These are phyloP conservation scores for Hermetia illucens DNA, from an alignment of 1,140 invertebrate species.

Conservation along the genomic window DNA sequence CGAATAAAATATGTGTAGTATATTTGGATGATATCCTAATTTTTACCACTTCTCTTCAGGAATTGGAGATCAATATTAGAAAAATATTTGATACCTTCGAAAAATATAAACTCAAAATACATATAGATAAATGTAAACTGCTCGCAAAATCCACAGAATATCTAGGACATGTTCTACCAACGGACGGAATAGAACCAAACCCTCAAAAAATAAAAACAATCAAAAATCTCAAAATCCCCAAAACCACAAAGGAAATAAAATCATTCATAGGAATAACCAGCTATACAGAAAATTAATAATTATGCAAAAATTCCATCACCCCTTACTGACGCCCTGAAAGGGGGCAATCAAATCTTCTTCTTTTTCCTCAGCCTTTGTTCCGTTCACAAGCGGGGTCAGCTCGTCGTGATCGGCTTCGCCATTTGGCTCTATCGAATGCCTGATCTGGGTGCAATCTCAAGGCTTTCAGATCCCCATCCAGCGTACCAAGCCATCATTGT, in stretches of 20 bases:
- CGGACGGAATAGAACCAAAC: conserved; percentile 8
- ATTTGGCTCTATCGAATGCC: too few species aligned
- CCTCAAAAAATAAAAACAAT: conserved; percentile 10
- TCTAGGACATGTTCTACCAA: conserved; percentile 13
- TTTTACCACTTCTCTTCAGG: conserved; percentile 11
- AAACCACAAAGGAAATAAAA: conserved; percentile 7
- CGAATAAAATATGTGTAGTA: conserved; percentile 14
- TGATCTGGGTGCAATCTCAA: too few species aligned
- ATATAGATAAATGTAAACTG: conserved; percentile 16
- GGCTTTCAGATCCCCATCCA: too few species aligned
- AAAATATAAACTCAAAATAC: conserved; percentile 10
- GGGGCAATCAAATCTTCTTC: too few species aligned
- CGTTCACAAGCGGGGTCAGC: too few species aligned
- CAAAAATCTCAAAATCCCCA: conserved; percentile 9
- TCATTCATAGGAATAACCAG: conserved; percentile 28
- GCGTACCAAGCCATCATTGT: too few species aligned
- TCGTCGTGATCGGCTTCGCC: too few species aligned
- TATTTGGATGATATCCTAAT: conserved; percentile 23
- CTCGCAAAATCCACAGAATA: conserved; percentile 14
- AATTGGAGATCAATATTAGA: conserved; percentile 15
- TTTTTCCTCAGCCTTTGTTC: too few species aligned
- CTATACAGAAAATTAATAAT: conserved; percentile 30
- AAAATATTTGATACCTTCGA: conserved; percentile 23
- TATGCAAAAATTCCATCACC: too few species aligned
- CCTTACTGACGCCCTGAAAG: too few species aligned